Conservation (phyloP, 2,797 vertebrate species). For the Adelosebastes latens region DNA sequence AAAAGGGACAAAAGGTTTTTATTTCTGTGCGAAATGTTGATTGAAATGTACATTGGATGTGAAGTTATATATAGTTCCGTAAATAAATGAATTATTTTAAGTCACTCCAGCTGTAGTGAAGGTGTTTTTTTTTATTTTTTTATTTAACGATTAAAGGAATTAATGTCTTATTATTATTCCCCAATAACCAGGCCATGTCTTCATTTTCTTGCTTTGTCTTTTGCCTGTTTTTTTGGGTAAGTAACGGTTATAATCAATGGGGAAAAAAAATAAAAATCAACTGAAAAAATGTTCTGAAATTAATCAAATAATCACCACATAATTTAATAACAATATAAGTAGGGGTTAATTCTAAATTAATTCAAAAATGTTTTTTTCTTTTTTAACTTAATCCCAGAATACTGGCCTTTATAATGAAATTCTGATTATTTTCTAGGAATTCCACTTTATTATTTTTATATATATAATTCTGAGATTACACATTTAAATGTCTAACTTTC, state of each 20-base stretch:
- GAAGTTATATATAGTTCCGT: slow-evolving; percentile 66
- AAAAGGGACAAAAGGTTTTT: slow-evolving; percentile 4
- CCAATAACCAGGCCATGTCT: not conserved
- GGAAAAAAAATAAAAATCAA: not conserved
- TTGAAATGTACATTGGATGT: slow-evolving; percentile 66
- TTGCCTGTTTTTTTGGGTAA: not conserved
- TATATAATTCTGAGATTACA: not conserved
- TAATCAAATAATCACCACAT: not conserved
- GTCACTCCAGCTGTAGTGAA: slow-evolving; percentile 17
- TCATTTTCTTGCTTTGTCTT: not conserved
- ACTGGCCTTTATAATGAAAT: not conserved
- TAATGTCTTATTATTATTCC: not conserved
- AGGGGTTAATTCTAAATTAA: not conserved
- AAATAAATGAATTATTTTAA: slow-evolving; percentile 77
- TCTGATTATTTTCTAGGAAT: not conserved
- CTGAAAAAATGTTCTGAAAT: not conserved
- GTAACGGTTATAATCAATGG: not conserved
- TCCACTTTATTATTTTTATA: too few species aligned
- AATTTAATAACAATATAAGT: not conserved
- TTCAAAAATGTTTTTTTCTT: too few species aligned
- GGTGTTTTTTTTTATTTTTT: not conserved
- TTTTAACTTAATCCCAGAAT: not conserved
- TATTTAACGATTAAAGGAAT: not conserved
- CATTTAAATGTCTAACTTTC: not conserved
- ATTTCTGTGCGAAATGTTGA: slow-evolving; percentile 36